These are phyloP conservation scores for Chionodraco myersi DNA, from an alignment of 2,113 vertebrate genomes.

Conservation along the genomic window DNA sequence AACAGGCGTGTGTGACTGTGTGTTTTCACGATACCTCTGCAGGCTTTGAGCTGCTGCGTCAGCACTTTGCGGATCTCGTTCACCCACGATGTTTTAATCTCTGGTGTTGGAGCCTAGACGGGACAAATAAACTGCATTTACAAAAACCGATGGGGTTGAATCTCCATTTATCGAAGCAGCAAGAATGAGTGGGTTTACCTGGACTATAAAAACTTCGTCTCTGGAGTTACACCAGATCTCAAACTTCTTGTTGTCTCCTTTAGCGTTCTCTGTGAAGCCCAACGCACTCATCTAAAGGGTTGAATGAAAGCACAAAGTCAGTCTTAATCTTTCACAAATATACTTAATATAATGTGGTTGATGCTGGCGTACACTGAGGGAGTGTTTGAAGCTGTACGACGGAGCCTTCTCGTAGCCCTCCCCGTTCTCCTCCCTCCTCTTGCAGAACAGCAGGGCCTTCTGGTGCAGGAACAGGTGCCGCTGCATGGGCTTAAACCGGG, in stretches of 20 bases:
- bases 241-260: slow-evolving; percentile 96
- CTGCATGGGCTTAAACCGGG: slow-evolving; percentile 98
- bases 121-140: neutral
- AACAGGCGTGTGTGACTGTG: neutral
- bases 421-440: slow-evolving; percentile 94
- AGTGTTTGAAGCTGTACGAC: slow-evolving; percentile 98
- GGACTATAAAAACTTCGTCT: slow-evolving; percentile 97
- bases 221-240: slow-evolving; percentile 98
- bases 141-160: neutral
- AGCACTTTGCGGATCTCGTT: slow-evolving; percentile 97
- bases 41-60: slow-evolving; percentile 94
- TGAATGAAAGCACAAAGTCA: neutral
- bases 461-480: slow-evolving; percentile 96
- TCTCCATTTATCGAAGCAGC: neutral
- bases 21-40: slow-evolving; percentile 84
- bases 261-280: slow-evolving; percentile 96
- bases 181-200: slow-evolving; percentile 80
- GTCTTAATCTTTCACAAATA: neutral
- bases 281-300: slow-evolving; percentile 92
- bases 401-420: slow-evolving; percentile 98
- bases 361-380: slow-evolving; percentile 88
- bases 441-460: slow-evolving; percentile 96
- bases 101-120: slow-evolving; percentile 88
- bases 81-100: slow-evolving; percentile 95
- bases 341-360: accelerated